A percentile compares a stretch with the other conserved stretches of the same genome.
These are phyloP conservation scores for Scaptodrosophila latifasciaeformis DNA, from an alignment of 2,888 invertebrate species.

Conservation along the genomic window DNA sequence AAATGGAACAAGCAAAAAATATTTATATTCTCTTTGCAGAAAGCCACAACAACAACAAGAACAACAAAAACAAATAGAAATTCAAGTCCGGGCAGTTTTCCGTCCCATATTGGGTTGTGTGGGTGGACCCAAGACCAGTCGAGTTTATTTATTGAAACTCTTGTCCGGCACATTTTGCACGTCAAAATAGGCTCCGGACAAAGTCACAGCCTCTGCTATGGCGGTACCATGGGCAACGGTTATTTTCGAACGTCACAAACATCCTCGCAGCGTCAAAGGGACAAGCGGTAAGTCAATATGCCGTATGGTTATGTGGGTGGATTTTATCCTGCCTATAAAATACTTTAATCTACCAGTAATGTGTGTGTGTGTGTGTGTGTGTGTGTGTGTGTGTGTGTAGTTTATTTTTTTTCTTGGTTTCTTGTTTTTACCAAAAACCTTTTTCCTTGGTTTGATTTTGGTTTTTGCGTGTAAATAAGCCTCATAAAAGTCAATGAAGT, in stretches of 20 bases:
- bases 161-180: slow-evolving; percentile 61
- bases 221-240: slow-evolving; percentile 76
- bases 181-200: slow-evolving; percentile 79
- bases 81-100: too few relatives aligned
- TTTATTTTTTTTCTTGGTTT: too few relatives aligned
- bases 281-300: slow-evolving; percentile 77
- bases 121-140: too few relatives aligned
- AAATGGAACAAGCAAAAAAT: slow-evolving; percentile 24
- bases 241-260: slow-evolving; percentile 76
- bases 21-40: slow-evolving; percentile 27
- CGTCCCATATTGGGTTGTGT: too few relatives aligned
- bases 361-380: too few relatives aligned
- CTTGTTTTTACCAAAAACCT: too few relatives aligned
- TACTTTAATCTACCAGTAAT: slow-evolving; percentile 1
- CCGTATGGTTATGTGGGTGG: too few relatives aligned
- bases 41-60: neutral
- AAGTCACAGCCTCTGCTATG: slow-evolving; percentile 76
- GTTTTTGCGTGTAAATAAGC: neutral
- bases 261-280: slow-evolving; percentile 72
- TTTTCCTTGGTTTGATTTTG: too few relatives aligned
- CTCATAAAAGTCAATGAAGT: slow-evolving; percentile 43
- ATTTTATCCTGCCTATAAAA: too few relatives aligned
- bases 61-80: neutral
- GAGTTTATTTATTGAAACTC: slow-evolving; percentile 18
- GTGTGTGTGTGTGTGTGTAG: slow-evolving; percentile 1